Evolutionary conservation across 2,888 invertebrate species (phyloP), one percentile per base, ranked within the genome.

Genomic region (Boloria selene): DNA sequence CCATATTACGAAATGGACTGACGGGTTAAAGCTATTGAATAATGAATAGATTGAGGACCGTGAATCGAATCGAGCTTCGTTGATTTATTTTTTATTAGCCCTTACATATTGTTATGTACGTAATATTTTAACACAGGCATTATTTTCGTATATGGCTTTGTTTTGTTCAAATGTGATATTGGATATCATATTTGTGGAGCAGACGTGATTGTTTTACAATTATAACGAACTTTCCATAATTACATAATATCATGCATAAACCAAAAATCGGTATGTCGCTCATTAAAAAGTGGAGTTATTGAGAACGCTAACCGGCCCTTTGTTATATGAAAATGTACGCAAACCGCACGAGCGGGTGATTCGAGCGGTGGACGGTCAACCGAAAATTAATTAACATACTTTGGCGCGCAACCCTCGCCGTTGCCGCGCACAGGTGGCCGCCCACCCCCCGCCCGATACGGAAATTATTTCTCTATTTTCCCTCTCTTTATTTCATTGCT

Each of bases 371-470:
- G 80, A 88, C 87, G 90, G 88, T 87, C 89, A 85, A 87, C 90
- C 89, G 86, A 91, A 91, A 91, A 92, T 92, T 91, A 91, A 92
- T 92, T 92, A 92, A 92, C 92, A 91, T 91, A 91, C 91, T 92
- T 91, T 86, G 82, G 85, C 79, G 85, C 81, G 80, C 84, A 85
- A 88, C 89, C 90, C 88, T 85, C 84, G 73, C 67, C 67, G 68
- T 66, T 68, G 74, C 66, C 69, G 74, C 66, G 70, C 76, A 77
- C 81, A 81, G 81, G 89, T 90, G 89, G 75, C 60, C 64, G 56
- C 54, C 59, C 53, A 53, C 74, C 75, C 73, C 72, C 77, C 78
- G 77, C 56, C 60, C 68, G 72, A 74, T 69, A 74, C 68, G 64
- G 70, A 74, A 73, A 75, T 77, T 74, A 77, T 78, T 77, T 73